Base-by-base conservation (phyloP, 1,140 invertebrate species). In the Dreissena rostriformis region DNA sequence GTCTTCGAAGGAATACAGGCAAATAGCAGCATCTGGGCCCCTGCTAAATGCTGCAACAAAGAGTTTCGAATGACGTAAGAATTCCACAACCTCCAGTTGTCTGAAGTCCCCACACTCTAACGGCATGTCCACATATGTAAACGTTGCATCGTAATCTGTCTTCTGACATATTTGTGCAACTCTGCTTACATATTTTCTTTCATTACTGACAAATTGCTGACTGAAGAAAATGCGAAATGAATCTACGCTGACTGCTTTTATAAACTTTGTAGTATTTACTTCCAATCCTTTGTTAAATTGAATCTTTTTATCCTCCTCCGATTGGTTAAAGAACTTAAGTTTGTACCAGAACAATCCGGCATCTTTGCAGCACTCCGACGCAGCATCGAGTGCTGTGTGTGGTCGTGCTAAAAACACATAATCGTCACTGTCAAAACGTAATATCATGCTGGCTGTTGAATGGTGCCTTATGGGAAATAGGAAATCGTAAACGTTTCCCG, bases 81-180 rank as follows among this genome's bases (percentile, higher is more conserved):
- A 15, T 39, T 39, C 53, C 12, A 79, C 77, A 49, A n/a, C 67
- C 19, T n/a, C 22, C 0, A 79, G 28, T 17, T 55, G 28, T 24
- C 55, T 70, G 5, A 79, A 57, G 12, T 61, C 22, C 28, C 77
- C 77, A 79, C 77, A 79, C 70, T 28, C n/a, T 49, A 79, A 22
- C 5, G 65, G 51, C 77, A 79, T 79, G 70, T 79, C 77, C 15
- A 52, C 77, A 79, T 79, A 79, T 12, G 77, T 79, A 19, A 19
- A 15, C n/a, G 7, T 39, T 57, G 77, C 55, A 57, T 39, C 53
- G 24, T 52, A 22, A 22, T 53, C 15, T 22, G 53, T 26, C n/a
- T 57, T 0, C 67, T 79, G 77, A 71, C 77, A 79, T 14, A 79
- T 53, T 57, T 79, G 65, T 14, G 77, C 77, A 28, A 79, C 55